Conservation (phyloP, 2,797 vertebrate species). For the Meriones psammophilus region DNA sequence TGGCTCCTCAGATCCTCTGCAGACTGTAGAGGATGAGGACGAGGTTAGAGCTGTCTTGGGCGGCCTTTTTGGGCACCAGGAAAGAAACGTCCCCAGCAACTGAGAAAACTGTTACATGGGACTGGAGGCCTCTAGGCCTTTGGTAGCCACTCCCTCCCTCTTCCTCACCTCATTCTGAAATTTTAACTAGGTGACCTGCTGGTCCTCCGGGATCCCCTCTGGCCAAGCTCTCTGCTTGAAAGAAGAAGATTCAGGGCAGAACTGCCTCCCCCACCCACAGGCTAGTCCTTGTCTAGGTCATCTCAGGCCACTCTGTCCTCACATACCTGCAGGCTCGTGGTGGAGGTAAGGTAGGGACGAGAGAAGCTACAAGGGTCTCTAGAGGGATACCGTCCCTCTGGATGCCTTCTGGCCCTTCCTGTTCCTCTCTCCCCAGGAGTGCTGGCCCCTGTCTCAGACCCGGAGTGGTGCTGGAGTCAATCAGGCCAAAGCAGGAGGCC, state of each 20-base stretch:
- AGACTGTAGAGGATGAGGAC: not conserved
- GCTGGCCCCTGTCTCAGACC: not conserved
- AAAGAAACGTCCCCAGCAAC: not conserved
- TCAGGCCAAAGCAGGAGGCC: not conserved
- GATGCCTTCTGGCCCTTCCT: not conserved
- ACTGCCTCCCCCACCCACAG: not conserved
- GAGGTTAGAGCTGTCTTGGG: not conserved
- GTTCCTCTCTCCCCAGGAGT: not conserved
- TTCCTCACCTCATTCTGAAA: not conserved
- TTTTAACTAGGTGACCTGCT: not conserved
- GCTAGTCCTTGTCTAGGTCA: not conserved
- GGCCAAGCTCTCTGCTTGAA: not conserved
- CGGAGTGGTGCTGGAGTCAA: not conserved
- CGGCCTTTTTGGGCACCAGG: not conserved
- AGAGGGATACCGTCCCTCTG: not conserved
- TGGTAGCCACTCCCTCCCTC: not conserved
- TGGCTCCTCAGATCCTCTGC: not conserved
- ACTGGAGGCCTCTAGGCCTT: not conserved
- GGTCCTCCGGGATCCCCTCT: not conserved
- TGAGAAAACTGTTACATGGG: not conserved
- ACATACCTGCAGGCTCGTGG: not conserved
- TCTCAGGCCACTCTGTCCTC: no score
- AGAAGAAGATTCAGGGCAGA: not conserved
- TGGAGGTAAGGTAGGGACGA: not conserved
- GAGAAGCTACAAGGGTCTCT: not conserved